Evolutionary conservation across 53 echinoderm and acorn worm species (phyloP).

Genomic region (Stichopus horrens): DNA sequence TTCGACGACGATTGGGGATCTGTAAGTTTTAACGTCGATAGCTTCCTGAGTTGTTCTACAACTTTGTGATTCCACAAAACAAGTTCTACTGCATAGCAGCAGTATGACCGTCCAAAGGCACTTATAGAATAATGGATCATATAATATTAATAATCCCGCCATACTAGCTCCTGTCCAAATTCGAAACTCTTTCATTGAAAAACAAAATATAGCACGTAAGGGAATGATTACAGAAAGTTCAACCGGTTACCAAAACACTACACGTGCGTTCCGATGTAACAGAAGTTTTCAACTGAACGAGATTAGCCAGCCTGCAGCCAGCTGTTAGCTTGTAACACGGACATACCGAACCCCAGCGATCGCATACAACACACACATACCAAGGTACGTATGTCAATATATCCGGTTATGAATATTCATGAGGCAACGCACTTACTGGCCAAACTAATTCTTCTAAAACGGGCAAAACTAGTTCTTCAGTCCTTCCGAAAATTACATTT

Average conservation of each 20-base stretch:
- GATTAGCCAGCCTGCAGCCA: no score
- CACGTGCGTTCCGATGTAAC: background rate
- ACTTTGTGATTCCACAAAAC: slow-evolving; percentile 22
- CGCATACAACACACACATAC: no score
- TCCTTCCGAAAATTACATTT: no score
- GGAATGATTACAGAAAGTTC: slow-evolving; percentile 14
- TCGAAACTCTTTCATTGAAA: background rate
- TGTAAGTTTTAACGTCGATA: slow-evolving; percentile 62
- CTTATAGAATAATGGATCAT: slow-evolving; percentile 6
- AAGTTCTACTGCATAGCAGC: slow-evolving; percentile 28
- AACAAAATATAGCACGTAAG: slow-evolving; percentile 11
- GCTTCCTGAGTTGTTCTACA: slow-evolving; percentile 37
- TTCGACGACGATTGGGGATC: slow-evolving; percentile 62
- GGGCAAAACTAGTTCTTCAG: no score
- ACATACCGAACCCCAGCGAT: no score
- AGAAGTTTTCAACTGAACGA: background rate
- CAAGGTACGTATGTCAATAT: no score
- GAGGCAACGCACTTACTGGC: no score
- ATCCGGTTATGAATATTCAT: background rate
- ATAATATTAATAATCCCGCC: slow-evolving; percentile 28
- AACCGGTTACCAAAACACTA: slow-evolving; percentile 3
- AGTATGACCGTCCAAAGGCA: slow-evolving; percentile 34
- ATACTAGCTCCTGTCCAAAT: background rate
- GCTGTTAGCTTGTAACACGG: no score
- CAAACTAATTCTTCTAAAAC: no score